Base-by-base conservation (phyloP, 2,888 invertebrate genomes). In the Parnassius glacialis region DNA sequence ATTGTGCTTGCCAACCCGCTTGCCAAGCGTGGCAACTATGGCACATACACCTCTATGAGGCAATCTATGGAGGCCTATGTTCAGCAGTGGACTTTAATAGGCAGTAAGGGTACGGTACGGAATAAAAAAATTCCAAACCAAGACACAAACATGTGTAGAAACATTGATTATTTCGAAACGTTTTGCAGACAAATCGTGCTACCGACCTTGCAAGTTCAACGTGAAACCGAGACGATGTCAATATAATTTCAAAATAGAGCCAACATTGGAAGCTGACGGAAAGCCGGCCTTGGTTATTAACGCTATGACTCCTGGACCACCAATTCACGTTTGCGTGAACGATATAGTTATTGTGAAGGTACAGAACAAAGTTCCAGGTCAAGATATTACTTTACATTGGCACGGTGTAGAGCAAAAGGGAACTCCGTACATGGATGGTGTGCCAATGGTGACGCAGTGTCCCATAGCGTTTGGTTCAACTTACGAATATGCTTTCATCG, bases 381-480 rank as follows among this genome's bases (percentile, higher is more conserved):
- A 95, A 74, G 94, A 94, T 57, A 81, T 95, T 1, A 92, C 94
- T 9, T 87, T 97, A 10, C 96, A 97, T 77, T 97, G 96, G 96
- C 94, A 96, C 74, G 97, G 96, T 0, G 62, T 92, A 5, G 85
- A 87, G 42, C 93, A 94, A 80, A 83, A 91, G 71, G 93, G 93
- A 42, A 93, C 94, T 2, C 95, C 95, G 0, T 94, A 92, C 72
- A 95, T 95, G 95, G 96, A 96, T 70, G 96, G 96, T 1, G 94
- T 94, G 3, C 94, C 95, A 0, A 93, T 95, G 92, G 88, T 96
- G n/a, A 95, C 95, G 0, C 96, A 96, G 75, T 96, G 95, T 70
- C 95, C 95, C 0, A 94, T 96, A 68, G 83, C 91, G 0, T 94
- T 94, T 72, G 94, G 93, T 65, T 93, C 94, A 2, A 93, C 92